Evolutionary conservation across 2,888 invertebrate species (phyloP).

Genomic region (Selenia dentaria): DNA sequence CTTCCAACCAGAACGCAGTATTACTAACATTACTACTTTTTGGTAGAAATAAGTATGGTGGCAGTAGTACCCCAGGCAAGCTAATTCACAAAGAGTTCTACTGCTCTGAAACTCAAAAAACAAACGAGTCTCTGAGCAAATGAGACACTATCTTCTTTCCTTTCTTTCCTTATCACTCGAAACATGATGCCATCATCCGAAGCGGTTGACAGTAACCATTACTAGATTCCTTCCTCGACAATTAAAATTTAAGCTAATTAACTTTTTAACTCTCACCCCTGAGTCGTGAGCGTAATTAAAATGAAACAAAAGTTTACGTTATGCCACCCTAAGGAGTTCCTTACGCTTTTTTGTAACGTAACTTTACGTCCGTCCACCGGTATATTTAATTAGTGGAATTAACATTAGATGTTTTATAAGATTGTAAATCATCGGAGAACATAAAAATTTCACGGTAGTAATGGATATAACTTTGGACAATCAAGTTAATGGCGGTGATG

Average conservation of each 20-base stretch:
- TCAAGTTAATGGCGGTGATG: constrained; percentile 16
- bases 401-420: constrained; percentile 17
- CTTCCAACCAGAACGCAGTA: no score
- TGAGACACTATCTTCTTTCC: no score
- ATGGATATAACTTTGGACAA: constrained; percentile 13
- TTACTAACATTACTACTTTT: no score
- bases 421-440: constrained; percentile 14
- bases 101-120: no score
- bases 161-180: constrained; percentile 14
- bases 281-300: constrained; percentile 63
- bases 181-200: constrained; percentile 8
- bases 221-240: constrained; percentile 50
- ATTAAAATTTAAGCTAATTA: constrained; percentile 78
- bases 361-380: constrained; percentile 24
- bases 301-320: constrained; percentile 74
- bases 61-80: no score
- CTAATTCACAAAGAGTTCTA: no score
- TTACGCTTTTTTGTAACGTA: constrained; percentile 25
- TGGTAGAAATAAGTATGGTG: no score
- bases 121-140: no score
- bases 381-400: constrained; percentile 33
- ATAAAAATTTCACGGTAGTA: constrained; percentile 15
- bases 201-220: constrained; percentile 38
- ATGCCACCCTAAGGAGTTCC: constrained; percentile 64
- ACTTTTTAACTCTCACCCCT: constrained; percentile 68